Percentiles rank a stretch among this genome's conserved stretches.
These are phyloP conservation scores for Hymenochirus boettgeri DNA, from an alignment of 2,113 vertebrate genomes.

Conservation along the genomic window DNA sequence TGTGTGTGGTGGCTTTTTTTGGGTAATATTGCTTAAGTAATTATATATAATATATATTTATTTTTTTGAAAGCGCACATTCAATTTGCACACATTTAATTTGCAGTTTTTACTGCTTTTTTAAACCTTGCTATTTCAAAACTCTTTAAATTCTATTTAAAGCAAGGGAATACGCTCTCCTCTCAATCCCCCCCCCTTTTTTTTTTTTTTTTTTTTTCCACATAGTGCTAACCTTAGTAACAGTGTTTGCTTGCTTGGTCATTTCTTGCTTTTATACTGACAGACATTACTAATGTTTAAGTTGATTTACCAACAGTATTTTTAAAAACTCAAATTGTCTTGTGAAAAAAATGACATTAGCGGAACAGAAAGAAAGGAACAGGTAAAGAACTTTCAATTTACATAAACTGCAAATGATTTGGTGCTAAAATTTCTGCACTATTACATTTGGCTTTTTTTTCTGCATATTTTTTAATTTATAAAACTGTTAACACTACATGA, in stretches of 20 bases:
- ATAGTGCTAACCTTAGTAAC: conserved; percentile 84
- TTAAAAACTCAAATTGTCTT: conserved; percentile 88
- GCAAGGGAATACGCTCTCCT: not conserved
- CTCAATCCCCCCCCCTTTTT: no score
- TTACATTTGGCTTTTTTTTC: conserved; percentile 85
- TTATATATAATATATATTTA: no score
- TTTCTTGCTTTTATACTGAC: conserved; percentile 88
- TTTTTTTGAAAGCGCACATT: conserved; percentile 6
- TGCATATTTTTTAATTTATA: conserved; percentile 76
- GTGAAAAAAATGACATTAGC: conserved; percentile 89
- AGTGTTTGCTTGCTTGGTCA: conserved; percentile 88
- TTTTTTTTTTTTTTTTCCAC: conserved; percentile 85
- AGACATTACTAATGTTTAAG: conserved; percentile 94
- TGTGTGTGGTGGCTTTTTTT: no score
- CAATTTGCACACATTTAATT: conserved; percentile 50
- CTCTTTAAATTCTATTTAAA: no score
- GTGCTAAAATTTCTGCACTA: conserved; percentile 83
- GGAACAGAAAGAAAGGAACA: conserved; percentile 90
- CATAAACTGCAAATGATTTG: conserved; percentile 84
- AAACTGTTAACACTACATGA: conserved; percentile 94
- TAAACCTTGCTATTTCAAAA: conserved; percentile 41
- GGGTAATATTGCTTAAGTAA: no score
- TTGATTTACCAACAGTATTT: conserved; percentile 90
- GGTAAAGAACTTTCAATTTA: conserved; percentile 91
- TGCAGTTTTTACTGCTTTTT: no score